phyloP scores from a whole-genome alignment of 1,140 invertebrate genomes.

The Aphelenchoides fujianensis region DNA sequence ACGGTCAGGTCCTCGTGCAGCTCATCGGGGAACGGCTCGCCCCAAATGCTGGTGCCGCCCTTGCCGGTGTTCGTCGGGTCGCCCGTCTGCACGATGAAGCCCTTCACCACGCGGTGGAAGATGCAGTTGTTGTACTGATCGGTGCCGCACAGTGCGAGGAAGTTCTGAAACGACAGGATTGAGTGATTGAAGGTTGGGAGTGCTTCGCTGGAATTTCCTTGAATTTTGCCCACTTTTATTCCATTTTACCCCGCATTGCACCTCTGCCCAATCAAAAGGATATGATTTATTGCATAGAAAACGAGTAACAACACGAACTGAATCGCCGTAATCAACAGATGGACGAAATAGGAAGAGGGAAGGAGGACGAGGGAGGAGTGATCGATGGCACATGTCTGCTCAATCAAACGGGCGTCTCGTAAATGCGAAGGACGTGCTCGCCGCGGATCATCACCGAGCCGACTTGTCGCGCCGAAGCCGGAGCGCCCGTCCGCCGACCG shows the following conservation, averaged over 20 bases:
- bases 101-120: constrained; percentile 97
- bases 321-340: not conserved
- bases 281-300: not conserved
- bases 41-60: constrained; percentile 86
- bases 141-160: constrained; percentile 89
- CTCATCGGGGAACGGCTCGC: constrained; percentile 88
- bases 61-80: constrained; percentile 89
- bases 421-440: not conserved
- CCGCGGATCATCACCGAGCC: not conserved
- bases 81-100: constrained; percentile 94
- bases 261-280: not conserved
- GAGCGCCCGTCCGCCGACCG: constrained; percentile 28
- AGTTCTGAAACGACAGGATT: constrained; percentile 73
- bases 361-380: too few relatives aligned
- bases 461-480: not conserved
- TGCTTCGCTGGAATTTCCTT: too few relatives aligned
- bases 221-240: not conserved
- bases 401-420: not conserved
- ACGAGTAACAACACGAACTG: not conserved
- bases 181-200: too few relatives aligned
- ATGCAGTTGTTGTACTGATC: constrained; percentile 88
- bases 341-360: too few relatives aligned
- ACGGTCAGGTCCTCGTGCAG: constrained; percentile 88
- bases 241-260: not conserved
- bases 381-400: too few relatives aligned